Percentiles rank a stretch among this genome's conserved stretches.
These are phyloP conservation scores for Baronia brevicornis DNA, from an alignment of 2,888 invertebrate genomes.

Conservation along the genomic window DNA sequence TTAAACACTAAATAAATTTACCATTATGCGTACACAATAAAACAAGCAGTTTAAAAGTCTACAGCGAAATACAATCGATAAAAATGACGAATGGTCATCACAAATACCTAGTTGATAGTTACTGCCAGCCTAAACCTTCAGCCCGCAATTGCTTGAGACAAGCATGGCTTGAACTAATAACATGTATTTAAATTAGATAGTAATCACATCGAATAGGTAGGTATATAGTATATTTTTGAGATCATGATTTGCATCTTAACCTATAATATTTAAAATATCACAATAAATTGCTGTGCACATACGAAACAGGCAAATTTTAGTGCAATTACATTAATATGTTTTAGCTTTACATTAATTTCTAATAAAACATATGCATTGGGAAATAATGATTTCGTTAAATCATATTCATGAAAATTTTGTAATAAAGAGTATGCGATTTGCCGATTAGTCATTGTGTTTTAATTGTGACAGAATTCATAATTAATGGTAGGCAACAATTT, in stretches of 20 bases:
- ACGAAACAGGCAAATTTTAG: slow-evolving; percentile 76
- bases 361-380: slow-evolving; percentile 42
- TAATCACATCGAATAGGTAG: slow-evolving; percentile 65
- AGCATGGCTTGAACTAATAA: slow-evolving; percentile 35
- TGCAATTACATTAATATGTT: slow-evolving; percentile 68
- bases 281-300: slow-evolving; percentile 76
- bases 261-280: slow-evolving; percentile 75
- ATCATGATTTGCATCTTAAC: slow-evolving; percentile 66
- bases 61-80: slow-evolving; percentile 17
- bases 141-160: slow-evolving; percentile 51
- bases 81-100: slow-evolving; percentile 24
- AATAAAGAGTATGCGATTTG: slow-evolving; percentile 2
- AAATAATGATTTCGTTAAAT: slow-evolving; percentile 23
- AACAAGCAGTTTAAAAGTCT: slow-evolving; percentile 17
- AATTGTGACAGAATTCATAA: too few relatives aligned
- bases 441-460: neutral
- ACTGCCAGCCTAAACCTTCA: slow-evolving; percentile 38
- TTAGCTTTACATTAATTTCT: slow-evolving; percentile 50
- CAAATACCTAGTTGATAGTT: slow-evolving; percentile 27
- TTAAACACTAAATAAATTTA: slow-evolving; percentile 28
- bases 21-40: slow-evolving; percentile 23
- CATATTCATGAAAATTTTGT: slow-evolving; percentile 3
- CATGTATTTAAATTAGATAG: slow-evolving; percentile 47
- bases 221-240: slow-evolving; percentile 64
- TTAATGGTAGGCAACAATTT: too few relatives aligned